Evolutionary conservation across 2,113 vertebrate genomes (phyloP).

Genomic region (Eclectus roratus): DNA sequence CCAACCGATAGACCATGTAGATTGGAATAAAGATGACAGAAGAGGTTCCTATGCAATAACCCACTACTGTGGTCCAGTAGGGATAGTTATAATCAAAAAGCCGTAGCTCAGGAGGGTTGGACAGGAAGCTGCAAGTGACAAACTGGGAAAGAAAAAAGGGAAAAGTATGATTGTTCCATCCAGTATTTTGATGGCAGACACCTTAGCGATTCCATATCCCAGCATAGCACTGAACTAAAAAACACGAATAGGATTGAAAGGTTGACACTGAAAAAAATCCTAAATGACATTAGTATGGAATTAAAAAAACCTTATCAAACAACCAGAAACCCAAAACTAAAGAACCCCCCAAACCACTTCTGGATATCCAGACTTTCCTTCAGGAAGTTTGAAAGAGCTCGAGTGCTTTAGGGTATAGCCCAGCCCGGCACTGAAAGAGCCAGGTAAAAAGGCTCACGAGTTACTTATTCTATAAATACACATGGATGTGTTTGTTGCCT

Average conservation of each 20-base stretch:
- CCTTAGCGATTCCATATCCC: background rate
- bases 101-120: slow-evolving; percentile 84
- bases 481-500: background rate
- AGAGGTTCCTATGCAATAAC: slow-evolving; percentile 93
- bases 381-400: background rate
- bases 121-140: slow-evolving; percentile 93
- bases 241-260: background rate
- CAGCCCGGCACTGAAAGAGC: background rate
- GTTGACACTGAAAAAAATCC: background rate
- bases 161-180: background rate
- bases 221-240: background rate
- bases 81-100: slow-evolving; percentile 91
- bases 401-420: background rate
- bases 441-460: background rate
- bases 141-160: slow-evolving; percentile 77
- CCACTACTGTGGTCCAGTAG: slow-evolving; percentile 88
- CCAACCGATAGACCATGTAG: slow-evolving; percentile 88
- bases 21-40: slow-evolving; percentile 92
- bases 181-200: background rate
- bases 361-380: background rate
- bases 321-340: background rate
- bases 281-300: background rate
- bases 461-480: background rate
- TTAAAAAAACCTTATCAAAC: background rate
- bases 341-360: background rate